Base-by-base conservation (phyloP, 2,888 invertebrate genomes). In the Opisthograptis luteolata region DNA sequence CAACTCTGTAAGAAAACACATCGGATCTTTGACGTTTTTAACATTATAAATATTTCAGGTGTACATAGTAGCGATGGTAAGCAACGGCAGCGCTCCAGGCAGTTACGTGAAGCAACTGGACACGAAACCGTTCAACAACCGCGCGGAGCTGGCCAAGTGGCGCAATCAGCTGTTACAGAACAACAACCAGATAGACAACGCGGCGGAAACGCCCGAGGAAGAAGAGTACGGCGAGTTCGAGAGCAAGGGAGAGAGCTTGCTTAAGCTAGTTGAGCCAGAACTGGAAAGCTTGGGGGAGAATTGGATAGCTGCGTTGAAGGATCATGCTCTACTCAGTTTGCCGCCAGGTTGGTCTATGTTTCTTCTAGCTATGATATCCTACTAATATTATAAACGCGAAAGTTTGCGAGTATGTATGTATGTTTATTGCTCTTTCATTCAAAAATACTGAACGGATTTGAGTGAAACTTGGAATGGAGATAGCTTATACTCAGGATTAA, bases 241-340 rank as follows among this genome's bases (percentile, higher is more conserved):
- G 74, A 94, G 93, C 42, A 94, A 94, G 60, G 95, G 95, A 0
- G 96, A 96, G 77, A 96, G 96, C 82, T 85, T 99, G 31, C 83
- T 99, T 53, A 96, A 95, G 52, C 90, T 99, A 46, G 99, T 99
- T 0, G 96, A 97, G 73, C 99, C 99, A 0, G 99, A 99, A 84
- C 86, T 99, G 65, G 93, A 95, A 53, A 96, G 96, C 74, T 92
- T 99, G 48, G 97, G 98, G 7, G 95, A 96, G 63, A 96, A 99
- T 80, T 99, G 99, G 99, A 88, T 99, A 52, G 96, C 97, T 0
- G 98, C 98, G 0, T 90, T 99, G 64, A 95, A 95, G 77, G 99
- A 99, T 84, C 97, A 99, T 72, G 99, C 99, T 0, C 87, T 99
- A 31, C 87, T 99, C 30, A 96, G 98, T 48, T 91, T 99, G 58